Evolutionary conservation across 2,797 vertebrate species (phyloP).

Genomic region (Dromococcyx pavoninus): DNA sequence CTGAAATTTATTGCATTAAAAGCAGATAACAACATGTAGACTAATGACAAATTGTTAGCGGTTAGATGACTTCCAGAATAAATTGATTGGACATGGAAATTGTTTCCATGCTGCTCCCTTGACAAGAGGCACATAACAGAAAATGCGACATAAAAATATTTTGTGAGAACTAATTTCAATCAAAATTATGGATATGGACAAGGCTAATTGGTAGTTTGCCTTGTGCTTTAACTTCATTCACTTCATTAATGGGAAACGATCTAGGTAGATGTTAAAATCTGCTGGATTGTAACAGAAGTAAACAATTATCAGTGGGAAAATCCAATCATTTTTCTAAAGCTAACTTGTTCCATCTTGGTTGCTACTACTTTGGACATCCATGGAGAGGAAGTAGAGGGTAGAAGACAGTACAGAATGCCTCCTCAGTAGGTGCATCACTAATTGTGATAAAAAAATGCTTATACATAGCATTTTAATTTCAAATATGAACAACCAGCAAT

Average conservation of each 20-base stretch:
- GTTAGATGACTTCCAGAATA: background rate
- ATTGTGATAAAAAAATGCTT: background rate
- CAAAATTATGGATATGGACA: background rate
- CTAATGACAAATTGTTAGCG: background rate
- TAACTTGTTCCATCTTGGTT: background rate
- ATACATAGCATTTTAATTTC: background rate
- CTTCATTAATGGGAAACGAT: background rate
- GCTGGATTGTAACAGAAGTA: background rate
- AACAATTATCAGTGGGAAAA: background rate
- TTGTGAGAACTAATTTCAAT: background rate
- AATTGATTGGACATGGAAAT: background rate
- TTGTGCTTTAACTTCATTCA: background rate
- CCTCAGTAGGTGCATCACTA: background rate
- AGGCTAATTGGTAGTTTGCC: background rate
- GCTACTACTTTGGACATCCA: background rate
- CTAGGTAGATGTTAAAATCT: background rate
- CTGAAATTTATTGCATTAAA: background rate
- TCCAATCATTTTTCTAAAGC: background rate
- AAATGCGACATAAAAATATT: background rate
- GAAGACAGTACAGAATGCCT: background rate
- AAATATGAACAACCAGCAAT: background rate
- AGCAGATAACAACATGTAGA: background rate
- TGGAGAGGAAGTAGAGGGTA: background rate
- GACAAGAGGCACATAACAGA: background rate
- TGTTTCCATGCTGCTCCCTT: background rate